Base-by-base conservation (phyloP, 2,113 vertebrate genomes). In the Chloebia gouldiae region DNA sequence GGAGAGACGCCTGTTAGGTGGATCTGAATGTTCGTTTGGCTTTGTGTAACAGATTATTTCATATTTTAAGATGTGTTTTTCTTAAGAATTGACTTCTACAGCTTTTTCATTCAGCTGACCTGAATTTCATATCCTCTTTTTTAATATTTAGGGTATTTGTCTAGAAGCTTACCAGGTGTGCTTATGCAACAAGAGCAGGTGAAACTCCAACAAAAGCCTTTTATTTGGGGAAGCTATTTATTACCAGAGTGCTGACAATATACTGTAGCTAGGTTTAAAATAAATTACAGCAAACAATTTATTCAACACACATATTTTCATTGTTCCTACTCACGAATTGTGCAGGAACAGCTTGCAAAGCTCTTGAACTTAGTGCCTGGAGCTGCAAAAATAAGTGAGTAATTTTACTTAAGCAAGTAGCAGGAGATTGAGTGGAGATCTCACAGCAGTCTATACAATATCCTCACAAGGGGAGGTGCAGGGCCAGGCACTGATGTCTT, bases 161-260 rank as follows among this genome's bases (percentile, higher is more conserved):
- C 63, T 61, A 77, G 65, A 91, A 85, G 10, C 17, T 77, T 87
- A 50, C 61, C 73, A 89, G 86, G 81, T 92, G 84, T 82, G 42
- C 33, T 39, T 47, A 68, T 49, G 63, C 37, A 85, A 87, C 33
- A 78, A 53, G 44, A 91, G 40, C 81, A 91, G 84, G 57, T 93
- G 70, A 90, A 91, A 69, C 31, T 89, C 21, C 66, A 88, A 95
- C 81, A 97, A 94, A 95, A 87, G 49, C 50, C 71, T 95, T 87
- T 94, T 94, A 89, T 97, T 87, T 15, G 1, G 30, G 37, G 21
- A 89, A 91, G 57, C 8, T 89, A 92, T 96, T 92, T 93, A 72
- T 94, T 92, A 79, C 27, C 22, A 45, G 27, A 79, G 81, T 87
- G 81, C 11, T 91, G 95, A 93, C 63, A 95, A 79, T 73, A 42